Base-by-base conservation (phyloP, 2,113 vertebrate genomes). In the Leptobrachium ailaonicum region DNA sequence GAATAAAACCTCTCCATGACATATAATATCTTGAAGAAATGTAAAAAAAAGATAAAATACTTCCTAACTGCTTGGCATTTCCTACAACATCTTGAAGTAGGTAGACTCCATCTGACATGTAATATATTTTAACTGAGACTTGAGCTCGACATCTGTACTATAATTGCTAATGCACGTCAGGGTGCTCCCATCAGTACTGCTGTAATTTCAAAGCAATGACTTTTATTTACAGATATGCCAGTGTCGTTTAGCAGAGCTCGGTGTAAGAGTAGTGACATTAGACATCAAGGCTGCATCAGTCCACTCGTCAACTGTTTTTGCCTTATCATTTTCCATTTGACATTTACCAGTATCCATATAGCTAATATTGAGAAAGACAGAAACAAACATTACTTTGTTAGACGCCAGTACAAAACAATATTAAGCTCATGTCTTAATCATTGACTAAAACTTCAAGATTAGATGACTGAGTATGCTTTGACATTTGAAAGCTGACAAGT, bases 401-500 rank as follows among this genome's bases (percentile, higher is more conserved):
- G 41, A 66, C 41, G 74, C 41, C 63, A 66, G 13, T n/a, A n/a
- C 11, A 54, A 40, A 20, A 54, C 41, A 7, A 41, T 76, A 67
- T 54, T 67, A 42, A n/a, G 42, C 50, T 63, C 60, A 50, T 54
- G 32, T 67, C 6, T n/a, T 47, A 67, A 66, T 54, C 32, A 76
- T 54, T 54, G 45, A 6, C 32, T 32, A 41, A 63, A 63, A 63
- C 73, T 64, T 10, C 44, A 66, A 66, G n/a, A 75, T 75, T 47
- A 64, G 32, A 76, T 60, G 56, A 4, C 56, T 76, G 64, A 67
- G 45, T 40, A 42, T 11, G 40, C 20, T 66, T n/a, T 66, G 74
- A 76, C 63, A 76, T 76, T 76, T 76, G 8, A 45, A 75, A 75
- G 45, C 44, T 13, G 62, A 53, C 60, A 66, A 64, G 73, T 32